Evolutionary conservation across 2,888 invertebrate genomes (phyloP).

Genomic region (Parnassius orleans): DNA sequence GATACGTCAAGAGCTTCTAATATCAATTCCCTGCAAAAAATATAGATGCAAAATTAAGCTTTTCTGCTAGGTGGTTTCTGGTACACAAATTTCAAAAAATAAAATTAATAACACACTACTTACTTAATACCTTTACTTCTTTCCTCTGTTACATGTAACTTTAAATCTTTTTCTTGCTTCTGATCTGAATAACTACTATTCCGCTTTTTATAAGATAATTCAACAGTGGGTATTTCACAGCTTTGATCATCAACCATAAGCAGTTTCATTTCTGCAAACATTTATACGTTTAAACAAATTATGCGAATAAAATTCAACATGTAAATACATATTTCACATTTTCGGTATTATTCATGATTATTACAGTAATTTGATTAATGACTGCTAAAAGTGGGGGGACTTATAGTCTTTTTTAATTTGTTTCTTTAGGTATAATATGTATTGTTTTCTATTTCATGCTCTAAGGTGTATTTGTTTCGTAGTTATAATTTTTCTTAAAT

Average conservation of each 20-base stretch:
- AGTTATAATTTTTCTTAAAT: no score
- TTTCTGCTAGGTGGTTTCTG: no score
- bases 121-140: slow-evolving; percentile 18
- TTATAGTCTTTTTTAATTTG: no score
- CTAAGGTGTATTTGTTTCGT: no score
- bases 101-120: not conserved
- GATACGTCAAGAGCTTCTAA: slow-evolving; percentile 73
- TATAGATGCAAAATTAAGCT: not conserved
- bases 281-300: not conserved
- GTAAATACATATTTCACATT: no score
- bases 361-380: no score
- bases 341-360: no score
- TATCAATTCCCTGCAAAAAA: slow-evolving; percentile 42
- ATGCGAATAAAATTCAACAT: no score
- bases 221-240: slow-evolving; percentile 34
- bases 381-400: no score
- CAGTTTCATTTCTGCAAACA: slow-evolving; percentile 40
- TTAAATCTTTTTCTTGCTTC: slow-evolving; percentile 18
- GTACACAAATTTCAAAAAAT: not conserved
- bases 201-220: slow-evolving; percentile 38
- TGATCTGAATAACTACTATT: slow-evolving; percentile 10
- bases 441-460: no score
- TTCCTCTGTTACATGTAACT: not conserved
- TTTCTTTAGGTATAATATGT: no score
- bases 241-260: slow-evolving; percentile 37